Evolutionary conservation across 2,797 vertebrate species (phyloP), one percentile per base, ranked within the genome.

Genomic region (Etheostoma perlongum): DNA sequence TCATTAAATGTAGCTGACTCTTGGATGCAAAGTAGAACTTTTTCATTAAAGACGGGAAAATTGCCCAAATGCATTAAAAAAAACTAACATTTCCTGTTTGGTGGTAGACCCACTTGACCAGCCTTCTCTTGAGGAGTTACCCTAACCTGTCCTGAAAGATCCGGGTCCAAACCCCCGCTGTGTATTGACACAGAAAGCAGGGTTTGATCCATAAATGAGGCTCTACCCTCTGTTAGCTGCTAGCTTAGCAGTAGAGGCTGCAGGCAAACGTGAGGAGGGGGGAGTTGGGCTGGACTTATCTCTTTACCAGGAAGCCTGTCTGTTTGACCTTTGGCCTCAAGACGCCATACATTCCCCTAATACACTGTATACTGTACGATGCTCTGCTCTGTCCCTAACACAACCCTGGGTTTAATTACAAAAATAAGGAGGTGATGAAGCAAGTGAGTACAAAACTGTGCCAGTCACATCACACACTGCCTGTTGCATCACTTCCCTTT

Each of bases 351-450:
- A 92, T 91, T 93, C 90, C 88, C 85, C 76, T 80, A 75, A 81
- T 80, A 89, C 82, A 85, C 85, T 78, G 79, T 78, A 72, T 81
- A 84, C 86, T 91, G 87, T 81, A 78, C 63, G 79, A 74, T 64
- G 82, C 87, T 85, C 80, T 54, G 61, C 71, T 78, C 85, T 60
- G 81, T 79, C 88, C 60, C 74, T 72, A 79, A 84, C 79, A 84
- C 89, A 82, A 93, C 90, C 83, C 89, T 88, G 80, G 91, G 91
- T 87, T 89, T 82, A 84, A 90, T 89, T 93, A 92, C 84, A 92
- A 92, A 92, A 94, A 94, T 89, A 92, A 91, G 89, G 91, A 93
- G 93, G 92, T 92, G 92, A 93, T 93, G 90, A 93, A 92, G 93
- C 91, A 90, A 92, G 92, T 86, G 89, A 90, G 89, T 94, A 91